Evolutionary conservation across 2,797 vertebrate species (phyloP), one percentile per base, ranked within the genome.

Genomic region (Enteromius thamalakanensis): DNA sequence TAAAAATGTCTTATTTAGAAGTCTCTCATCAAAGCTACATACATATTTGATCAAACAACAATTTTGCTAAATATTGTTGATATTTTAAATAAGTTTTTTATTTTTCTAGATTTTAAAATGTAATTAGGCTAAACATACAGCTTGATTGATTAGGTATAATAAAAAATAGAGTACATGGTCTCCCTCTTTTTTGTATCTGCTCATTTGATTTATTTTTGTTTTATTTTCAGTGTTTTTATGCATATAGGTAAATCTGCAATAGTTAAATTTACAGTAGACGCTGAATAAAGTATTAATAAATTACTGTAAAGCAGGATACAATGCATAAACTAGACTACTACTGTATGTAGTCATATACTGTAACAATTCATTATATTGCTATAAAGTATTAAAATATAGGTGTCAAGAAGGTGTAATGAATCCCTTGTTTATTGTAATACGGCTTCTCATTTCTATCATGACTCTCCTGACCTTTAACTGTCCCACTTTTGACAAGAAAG

Each of bases 391-490:
- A 49, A 78, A 65, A 65, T 60, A 76, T 26, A 58, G 34, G 34
- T 76, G 53, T 76, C 51, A 40, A 17, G 45, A 76, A 23, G 21
- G 32, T 23, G 40, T 76, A 60, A 76, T 58, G n/a, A 58, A 76
- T 26, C 53, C 53, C 32, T 3, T 34, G 51, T 42, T 34, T n/a
- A 23, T 76, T 1, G 3, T 76, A 60, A 58, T 60, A 26, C 4
- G 4, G 32, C 34, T 40, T n/a, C 14, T 76, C 3, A 17, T 58
- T 76, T 58, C 74, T 40, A 42, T 60, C 34, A 34, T 75, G 58
- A 62, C 32, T 75, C 37, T 68, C 15, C 9, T 76, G 74, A 60
- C 74, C 34, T 76, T 76, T 23, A 37, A 76, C 53, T 60, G 32
- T 58, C 21, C 34, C n/a, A 60, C 34, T 42, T 58, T 60, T 55